Evolutionary conservation across 2,113 vertebrate species (phyloP), one percentile per base, ranked within the genome.

Genomic region (Tragelaphus imberbis): DNA sequence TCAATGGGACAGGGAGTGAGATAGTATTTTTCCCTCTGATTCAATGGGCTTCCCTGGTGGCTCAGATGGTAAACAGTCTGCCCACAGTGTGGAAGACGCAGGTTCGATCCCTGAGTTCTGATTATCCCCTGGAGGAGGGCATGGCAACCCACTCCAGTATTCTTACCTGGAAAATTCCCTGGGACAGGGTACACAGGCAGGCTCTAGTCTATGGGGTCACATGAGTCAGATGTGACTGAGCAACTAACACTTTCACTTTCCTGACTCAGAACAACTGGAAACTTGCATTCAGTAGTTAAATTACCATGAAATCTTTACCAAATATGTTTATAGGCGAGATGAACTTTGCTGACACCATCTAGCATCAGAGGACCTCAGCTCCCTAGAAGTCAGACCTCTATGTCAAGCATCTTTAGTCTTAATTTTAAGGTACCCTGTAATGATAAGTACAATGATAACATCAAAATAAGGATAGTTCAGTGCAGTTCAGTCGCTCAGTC

Each of bases 21-120:
- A 33, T 33, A 27, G 2, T 44, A 3, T 79, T 44, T 90, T 90
- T 61, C 6, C n/a, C 44, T 30, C 55, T 17, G 8, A 71, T 81
- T 90, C 28, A 55, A 19, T 25, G 68, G 36, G 68, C 10, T 75
- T 25, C 68, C 68, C 36, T 75, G 36, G 36, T 40, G 21, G 5
- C 21, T 75, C 36, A 13, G 68, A 40, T 40, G 36, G 68, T 40
- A 40, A 40, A 36, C 9, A 75, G 68, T 75, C 36, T 75, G n/a
- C 36, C 68, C n/a, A 25, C 36, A 40, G 36, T 40, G 36, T 2
- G 0, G 21, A 36, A 75, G 68, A 75, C 68, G 36, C 68, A 75
- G 19, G 68, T 40, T 75, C 5, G 0, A 40, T 12, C 68, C 36
- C 36, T 40, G 36, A 36, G 68, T 13, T 25, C 2, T 0, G 36